Percentiles rank a stretch among this genome's conserved stretches.
Conservation (phyloP, 2,113 vertebrate species). For the Parus major region DNA sequence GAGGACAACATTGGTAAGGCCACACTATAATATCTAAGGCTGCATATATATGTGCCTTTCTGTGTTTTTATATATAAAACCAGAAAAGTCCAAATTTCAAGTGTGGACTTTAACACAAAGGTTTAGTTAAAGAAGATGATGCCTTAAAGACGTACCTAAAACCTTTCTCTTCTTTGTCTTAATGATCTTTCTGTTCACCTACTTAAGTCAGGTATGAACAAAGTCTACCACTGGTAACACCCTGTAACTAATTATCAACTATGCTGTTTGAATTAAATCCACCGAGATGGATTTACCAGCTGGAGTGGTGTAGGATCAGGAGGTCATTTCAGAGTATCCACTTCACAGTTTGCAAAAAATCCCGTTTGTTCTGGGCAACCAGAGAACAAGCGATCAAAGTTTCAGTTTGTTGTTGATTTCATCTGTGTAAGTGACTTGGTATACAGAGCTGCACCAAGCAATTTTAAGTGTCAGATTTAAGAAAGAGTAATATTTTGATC, state of each 20-base stretch:
- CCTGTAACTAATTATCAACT: not conserved
- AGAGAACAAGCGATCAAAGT: not conserved
- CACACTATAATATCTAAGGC: not conserved
- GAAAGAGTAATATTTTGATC: not conserved
- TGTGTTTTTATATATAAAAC: not conserved
- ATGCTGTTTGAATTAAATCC: not conserved
- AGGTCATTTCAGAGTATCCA: not conserved
- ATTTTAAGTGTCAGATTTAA: not conserved
- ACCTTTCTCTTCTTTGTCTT: not conserved
- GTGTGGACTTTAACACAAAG: not conserved
- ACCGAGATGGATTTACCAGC: accelerated
- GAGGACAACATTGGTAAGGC: not conserved
- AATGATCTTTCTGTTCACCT: not conserved
- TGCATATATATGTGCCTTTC: not conserved
- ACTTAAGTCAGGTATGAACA: not conserved
- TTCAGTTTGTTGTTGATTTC: not conserved
- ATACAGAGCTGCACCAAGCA: not conserved
- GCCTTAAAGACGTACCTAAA: not conserved
- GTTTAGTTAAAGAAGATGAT: not conserved
- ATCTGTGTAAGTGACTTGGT: not conserved
- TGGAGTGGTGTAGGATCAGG: not conserved
- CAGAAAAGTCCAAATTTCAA: not conserved
- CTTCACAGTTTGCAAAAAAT: not conserved
- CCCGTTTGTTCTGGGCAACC: not conserved
- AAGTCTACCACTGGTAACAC: not conserved